Evolutionary conservation across 2,113 vertebrate species (phyloP).

Genomic region (Acrocephalus kingi): DNA sequence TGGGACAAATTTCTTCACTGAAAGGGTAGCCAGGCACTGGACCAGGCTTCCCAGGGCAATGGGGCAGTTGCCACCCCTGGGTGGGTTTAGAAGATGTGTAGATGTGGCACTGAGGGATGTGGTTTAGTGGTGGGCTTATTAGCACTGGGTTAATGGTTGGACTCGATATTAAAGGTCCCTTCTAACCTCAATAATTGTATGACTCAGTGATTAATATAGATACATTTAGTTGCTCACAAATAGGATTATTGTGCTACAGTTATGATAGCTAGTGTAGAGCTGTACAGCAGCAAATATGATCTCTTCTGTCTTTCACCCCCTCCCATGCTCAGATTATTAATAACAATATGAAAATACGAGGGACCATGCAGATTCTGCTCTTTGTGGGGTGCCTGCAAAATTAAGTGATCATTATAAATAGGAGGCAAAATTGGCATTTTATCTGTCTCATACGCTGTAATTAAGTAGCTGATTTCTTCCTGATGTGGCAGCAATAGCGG

Average conservation of each 20-base stretch:
- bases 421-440: conserved; percentile 60
- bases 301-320: neutral
- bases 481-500: conserved; percentile 29
- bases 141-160: neutral
- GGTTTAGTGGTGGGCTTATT: neutral
- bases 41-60: neutral
- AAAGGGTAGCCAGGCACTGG: neutral
- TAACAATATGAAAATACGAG: conserved; percentile 56
- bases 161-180: neutral
- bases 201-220: neutral
- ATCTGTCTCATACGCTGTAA: conserved; percentile 49
- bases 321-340: conserved; percentile 54
- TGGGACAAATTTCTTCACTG: neutral
- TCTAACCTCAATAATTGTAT: neutral
- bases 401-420: conserved; percentile 69
- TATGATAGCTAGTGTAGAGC: neutral
- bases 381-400: conserved; percentile 58
- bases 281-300: neutral
- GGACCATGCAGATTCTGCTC: conserved; percentile 49
- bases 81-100: neutral
- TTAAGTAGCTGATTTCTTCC: conserved; percentile 65
- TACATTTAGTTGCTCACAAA: conserved; percentile 13
- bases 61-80: neutral
- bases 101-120: neutral
- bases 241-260: neutral